A percentile compares a stretch with the other conserved stretches of the same genome.
Conservation (phyloP, 2,797 vertebrate species). For the Manis pentadactyla region DNA sequence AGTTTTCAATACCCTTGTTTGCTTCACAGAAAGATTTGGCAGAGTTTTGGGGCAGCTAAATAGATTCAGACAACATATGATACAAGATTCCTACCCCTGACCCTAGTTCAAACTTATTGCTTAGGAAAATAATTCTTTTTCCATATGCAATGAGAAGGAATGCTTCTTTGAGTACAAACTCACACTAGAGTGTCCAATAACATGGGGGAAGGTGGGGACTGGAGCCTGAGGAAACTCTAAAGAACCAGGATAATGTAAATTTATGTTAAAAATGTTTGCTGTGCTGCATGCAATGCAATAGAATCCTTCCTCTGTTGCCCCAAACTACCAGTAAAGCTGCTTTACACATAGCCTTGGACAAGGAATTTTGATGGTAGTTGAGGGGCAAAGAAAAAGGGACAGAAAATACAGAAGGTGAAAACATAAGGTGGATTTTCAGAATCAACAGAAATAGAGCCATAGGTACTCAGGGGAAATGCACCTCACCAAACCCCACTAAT, state of each 20-base stretch:
- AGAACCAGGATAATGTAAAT: neutral
- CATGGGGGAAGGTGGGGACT: neutral
- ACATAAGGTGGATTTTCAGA: neutral
- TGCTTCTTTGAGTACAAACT: neutral
- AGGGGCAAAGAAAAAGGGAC: neutral
- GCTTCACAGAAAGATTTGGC: neutral
- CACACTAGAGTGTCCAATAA: too few relatives aligned
- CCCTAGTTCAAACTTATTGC: neutral
- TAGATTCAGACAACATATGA: neutral
- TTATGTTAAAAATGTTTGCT: neutral
- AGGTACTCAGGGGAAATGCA: neutral
- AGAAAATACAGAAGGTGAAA: neutral
- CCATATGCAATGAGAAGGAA: neutral
- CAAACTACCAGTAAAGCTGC: neutral
- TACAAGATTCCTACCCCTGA: neutral
- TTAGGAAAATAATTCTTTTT: neutral
- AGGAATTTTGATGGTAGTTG: neutral
- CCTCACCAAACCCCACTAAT: neutral
- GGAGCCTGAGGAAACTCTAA: neutral
- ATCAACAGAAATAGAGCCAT: neutral
- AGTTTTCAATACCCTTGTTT: conserved; percentile 8
- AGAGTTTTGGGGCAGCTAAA: neutral
- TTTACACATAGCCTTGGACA: neutral
- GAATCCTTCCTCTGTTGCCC: neutral
- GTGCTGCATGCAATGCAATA: neutral